Percentiles rank a stretch among this genome's conserved stretches.
These are phyloP conservation scores for Luehdorfia chinensis DNA, from an alignment of 1,140 invertebrate species.

Conservation along the genomic window DNA sequence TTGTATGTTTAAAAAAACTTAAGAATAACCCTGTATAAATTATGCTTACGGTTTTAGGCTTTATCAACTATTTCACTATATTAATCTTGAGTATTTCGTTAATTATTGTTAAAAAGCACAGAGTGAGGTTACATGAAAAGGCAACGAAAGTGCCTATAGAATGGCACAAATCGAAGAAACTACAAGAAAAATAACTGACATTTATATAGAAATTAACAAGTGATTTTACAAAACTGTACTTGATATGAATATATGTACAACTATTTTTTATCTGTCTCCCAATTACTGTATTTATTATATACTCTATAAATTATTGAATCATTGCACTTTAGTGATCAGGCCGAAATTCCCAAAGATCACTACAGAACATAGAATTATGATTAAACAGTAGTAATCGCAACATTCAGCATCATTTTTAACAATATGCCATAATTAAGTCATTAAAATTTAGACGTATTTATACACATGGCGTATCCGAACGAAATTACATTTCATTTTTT, in stretches of 20 bases:
- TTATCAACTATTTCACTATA: conserved; percentile 57
- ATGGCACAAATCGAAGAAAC: conserved; percentile 67
- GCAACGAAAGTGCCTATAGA: conserved; percentile 61
- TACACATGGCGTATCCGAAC: conserved; percentile 7
- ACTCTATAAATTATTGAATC: no score
- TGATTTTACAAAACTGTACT: conserved; percentile 63
- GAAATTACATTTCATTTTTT: conserved; percentile 9
- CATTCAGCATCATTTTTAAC: no score
- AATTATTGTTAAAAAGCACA: conserved; percentile 56
- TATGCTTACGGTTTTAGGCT: conserved; percentile 67
- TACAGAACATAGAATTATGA: no score
- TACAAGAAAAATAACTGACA: conserved; percentile 53
- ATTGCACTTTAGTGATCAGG: neutral
- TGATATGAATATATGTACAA: conserved; percentile 63
- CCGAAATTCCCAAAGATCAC: no score
- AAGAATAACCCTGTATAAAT: conserved; percentile 75
- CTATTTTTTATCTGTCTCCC: conserved; percentile 23
- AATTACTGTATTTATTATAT: conserved; percentile 30
- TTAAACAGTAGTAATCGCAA: neutral
- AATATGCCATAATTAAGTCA: neutral
- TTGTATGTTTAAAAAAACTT: conserved; percentile 39
- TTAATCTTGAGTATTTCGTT: conserved; percentile 69
- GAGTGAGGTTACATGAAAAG: conserved; percentile 62
- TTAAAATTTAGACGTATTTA: neutral
- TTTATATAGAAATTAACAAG: conserved; percentile 47